These are phyloP conservation scores for Paramormyrops kingsleyae DNA, from an alignment of 2,113 vertebrate genomes.

Conservation along the genomic window DNA sequence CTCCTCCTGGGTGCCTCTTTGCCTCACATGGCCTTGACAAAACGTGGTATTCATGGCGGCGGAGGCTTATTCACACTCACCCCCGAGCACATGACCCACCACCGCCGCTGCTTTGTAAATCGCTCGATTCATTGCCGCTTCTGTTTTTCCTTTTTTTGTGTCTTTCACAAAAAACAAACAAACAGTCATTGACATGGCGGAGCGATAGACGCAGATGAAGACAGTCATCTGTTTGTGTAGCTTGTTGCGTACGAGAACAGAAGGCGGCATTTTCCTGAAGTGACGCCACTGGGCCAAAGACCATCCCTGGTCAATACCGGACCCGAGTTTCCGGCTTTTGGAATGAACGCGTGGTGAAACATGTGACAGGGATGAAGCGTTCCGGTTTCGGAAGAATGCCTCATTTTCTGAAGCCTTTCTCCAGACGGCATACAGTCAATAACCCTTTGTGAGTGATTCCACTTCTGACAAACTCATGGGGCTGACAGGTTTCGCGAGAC, in stretches of 20 bases:
- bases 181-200: neutral
- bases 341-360: neutral
- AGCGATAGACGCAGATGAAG: neutral
- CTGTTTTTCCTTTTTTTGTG: neutral
- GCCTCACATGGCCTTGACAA: constrained; percentile 1
- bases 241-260: neutral
- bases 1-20: neutral
- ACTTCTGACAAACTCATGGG: constrained; percentile 18
- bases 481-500: constrained; percentile 18
- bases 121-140: neutral
- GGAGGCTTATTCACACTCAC: neutral
- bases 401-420: neutral
- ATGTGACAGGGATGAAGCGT: neutral
- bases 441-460: constrained; percentile 27
- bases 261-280: neutral
- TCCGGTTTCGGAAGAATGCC: constrained; percentile 4
- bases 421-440: constrained; percentile 28
- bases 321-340: neutral
- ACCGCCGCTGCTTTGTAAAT: neutral
- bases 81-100: constrained; percentile 31
- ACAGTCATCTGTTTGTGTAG: neutral
- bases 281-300: neutral
- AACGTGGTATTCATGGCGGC: constrained; percentile 11
- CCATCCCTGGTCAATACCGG: neutral
- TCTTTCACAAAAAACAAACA: constrained; percentile 4